A percentile compares a stretch with the other conserved stretches of the same genome.
These are phyloP conservation scores for Sterna hirundo DNA, from an alignment of 2,113 vertebrate genomes.

Conservation along the genomic window DNA sequence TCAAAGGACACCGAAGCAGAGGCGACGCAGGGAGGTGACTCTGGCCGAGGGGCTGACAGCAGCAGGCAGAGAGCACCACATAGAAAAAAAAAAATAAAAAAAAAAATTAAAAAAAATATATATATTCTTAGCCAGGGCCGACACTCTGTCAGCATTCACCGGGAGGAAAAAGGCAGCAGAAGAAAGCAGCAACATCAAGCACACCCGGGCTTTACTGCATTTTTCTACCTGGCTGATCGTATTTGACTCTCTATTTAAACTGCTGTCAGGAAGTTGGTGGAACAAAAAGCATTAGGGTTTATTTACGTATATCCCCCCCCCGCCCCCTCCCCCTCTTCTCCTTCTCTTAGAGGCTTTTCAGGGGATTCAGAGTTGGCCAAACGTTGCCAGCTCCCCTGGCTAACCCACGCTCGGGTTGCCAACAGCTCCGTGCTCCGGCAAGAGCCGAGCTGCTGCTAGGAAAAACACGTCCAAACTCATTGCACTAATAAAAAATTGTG, in stretches of 20 bases:
- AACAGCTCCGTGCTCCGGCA: not conserved
- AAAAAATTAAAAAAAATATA: not conserved
- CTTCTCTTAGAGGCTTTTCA: not conserved
- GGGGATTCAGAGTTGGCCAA: not conserved
- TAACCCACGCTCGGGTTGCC: not conserved
- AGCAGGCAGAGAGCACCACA: not conserved
- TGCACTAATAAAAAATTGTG: accelerated
- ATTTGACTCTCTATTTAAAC: not conserved
- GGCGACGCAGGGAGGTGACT: not conserved
- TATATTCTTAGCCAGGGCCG: not conserved
- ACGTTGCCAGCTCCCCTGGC: not conserved
- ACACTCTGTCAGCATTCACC: not conserved
- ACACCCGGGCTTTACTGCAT: not conserved
- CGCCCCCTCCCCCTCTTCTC: too few relatives aligned
- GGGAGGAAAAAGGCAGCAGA: not conserved
- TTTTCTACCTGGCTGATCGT: not conserved
- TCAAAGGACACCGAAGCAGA: not conserved
- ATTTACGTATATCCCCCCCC: too few relatives aligned
- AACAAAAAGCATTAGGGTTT: not conserved
- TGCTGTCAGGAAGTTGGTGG: not conserved
- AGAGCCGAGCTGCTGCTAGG: not conserved
- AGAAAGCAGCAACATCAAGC: not conserved
- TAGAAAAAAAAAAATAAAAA: not conserved
- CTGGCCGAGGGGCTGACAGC: not conserved
- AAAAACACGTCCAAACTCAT: not conserved